These are phyloP conservation scores for Bettongia penicillata DNA, from an alignment of 2,113 vertebrate genomes.

Conservation along the genomic window DNA sequence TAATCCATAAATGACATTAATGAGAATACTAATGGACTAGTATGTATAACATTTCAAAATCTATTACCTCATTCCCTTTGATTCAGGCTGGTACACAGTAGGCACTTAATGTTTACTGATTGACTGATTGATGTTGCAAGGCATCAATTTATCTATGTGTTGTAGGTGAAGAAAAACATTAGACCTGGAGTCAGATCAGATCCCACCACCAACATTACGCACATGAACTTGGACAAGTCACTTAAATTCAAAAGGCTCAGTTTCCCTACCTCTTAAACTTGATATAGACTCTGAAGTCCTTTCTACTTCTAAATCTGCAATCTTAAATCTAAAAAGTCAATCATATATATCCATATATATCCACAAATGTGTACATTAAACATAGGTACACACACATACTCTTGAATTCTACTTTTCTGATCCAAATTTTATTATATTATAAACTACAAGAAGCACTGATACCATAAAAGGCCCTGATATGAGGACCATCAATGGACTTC, in stretches of 20 bases:
- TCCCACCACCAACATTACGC: background rate
- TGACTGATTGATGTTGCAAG: background rate
- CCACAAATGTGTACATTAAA: background rate
- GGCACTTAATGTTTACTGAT: background rate
- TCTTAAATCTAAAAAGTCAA: background rate
- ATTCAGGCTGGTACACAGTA: background rate
- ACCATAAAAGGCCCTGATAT: conserved; percentile 50
- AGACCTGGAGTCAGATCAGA: background rate
- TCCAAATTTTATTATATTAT: background rate
- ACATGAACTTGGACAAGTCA: background rate
- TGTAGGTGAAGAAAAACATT: background rate
- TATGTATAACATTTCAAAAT: background rate
- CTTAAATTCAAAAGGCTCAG: background rate
- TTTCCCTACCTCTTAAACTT: background rate
- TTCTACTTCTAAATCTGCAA: background rate
- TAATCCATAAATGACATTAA: background rate
- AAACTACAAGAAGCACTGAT: background rate
- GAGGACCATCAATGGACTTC: conserved; percentile 42
- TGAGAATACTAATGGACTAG: background rate
- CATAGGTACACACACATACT: background rate
- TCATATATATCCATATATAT: background rate
- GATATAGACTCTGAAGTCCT: background rate
- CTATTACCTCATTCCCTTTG: background rate
- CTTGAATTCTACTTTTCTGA: background rate
- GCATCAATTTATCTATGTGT: background rate